These are phyloP conservation scores for Chiloscyllium plagiosum DNA, from an alignment of 2,113 vertebrate species.

Conservation along the genomic window DNA sequence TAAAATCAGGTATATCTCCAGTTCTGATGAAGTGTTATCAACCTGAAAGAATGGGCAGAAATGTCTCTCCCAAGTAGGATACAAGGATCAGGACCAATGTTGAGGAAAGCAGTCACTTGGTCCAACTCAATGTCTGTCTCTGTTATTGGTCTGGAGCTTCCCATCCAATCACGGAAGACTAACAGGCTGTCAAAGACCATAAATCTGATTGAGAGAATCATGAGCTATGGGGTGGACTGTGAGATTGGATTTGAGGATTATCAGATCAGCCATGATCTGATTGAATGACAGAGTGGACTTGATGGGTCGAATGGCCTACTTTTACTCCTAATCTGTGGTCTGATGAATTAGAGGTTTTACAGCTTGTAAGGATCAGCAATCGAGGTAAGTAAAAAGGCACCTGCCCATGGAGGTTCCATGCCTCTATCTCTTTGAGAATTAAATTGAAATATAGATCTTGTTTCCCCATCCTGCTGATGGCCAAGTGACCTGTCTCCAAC, in stretches of 20 bases:
- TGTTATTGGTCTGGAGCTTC: too few relatives aligned
- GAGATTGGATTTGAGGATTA: too few relatives aligned
- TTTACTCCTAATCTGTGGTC: too few relatives aligned
- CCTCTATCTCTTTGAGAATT: not conserved
- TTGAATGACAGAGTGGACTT: too few relatives aligned
- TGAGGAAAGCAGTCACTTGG: too few relatives aligned
- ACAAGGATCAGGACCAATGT: not conserved
- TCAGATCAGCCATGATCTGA: too few relatives aligned
- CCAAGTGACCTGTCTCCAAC: too few relatives aligned
- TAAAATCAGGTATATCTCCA: not conserved
- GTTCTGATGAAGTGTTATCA: not conserved
- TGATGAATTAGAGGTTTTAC: not conserved
- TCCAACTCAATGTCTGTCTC: too few relatives aligned
- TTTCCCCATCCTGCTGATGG: too few relatives aligned
- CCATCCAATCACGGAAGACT: not conserved
- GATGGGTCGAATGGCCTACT: too few relatives aligned
- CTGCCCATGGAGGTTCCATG: not conserved
- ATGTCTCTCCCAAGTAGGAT: not conserved
- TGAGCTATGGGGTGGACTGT: too few relatives aligned
- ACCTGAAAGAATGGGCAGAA: not conserved
- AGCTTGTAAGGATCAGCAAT: not conserved
- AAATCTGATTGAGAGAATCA: too few relatives aligned
- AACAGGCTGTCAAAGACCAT: not conserved
- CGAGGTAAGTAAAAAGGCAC: not conserved
- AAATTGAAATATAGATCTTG: not conserved